Evolutionary conservation across 2,797 vertebrate genomes (phyloP), one percentile per base, ranked within the genome.

Genomic region (Mastacembelus armatus): DNA sequence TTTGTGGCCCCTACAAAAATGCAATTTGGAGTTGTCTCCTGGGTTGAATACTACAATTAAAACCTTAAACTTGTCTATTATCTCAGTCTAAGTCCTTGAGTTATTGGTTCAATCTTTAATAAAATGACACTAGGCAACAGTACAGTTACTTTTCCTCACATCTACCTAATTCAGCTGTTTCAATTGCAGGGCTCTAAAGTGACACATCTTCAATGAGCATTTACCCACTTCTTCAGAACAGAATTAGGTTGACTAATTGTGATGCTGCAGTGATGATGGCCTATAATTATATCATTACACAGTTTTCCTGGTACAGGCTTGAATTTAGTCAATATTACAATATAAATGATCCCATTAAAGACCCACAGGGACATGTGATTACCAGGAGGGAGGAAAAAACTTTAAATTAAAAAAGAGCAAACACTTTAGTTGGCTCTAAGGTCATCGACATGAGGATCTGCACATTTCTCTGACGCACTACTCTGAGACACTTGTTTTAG

Each of bases 171-270:
- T n/a, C n/a, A n/a, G n/a, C n/a, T n/a, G n/a, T n/a, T n/a, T n/a
- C n/a, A n/a, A n/a, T n/a, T n/a, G n/a, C n/a, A n/a, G n/a, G n/a
- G n/a, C n/a, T n/a, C n/a, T 24, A 39, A 35, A 19, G 16, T 55
- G 54, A 69, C 76, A 66, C 26, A 66, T 36, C 66, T 66, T 51
- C 19, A 48, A 35, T 18, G 51, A 4, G 1, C 26, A 15, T 35
- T 40, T 57, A 35, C 50, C 21, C n/a, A 55, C 16, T 38, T 39
- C 21, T 57, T 42, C 36, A 74, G 18, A 43, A 38, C 32, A 50
- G 19, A 66, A 40, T 18, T 24, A 71, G 48, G 32, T 18, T 14
- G 19, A 44, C 43, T 66, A 52, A 44, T 10, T 57, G 26, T 36
- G 49, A 35, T 52, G 26, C n/a, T 4, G 10, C 24, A 47, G 5